Percentiles rank a stretch among this genome's conserved stretches.
These are phyloP conservation scores for Shinisaurus crocodilurus DNA, from an alignment of 2,113 vertebrate genomes.

Conservation along the genomic window DNA sequence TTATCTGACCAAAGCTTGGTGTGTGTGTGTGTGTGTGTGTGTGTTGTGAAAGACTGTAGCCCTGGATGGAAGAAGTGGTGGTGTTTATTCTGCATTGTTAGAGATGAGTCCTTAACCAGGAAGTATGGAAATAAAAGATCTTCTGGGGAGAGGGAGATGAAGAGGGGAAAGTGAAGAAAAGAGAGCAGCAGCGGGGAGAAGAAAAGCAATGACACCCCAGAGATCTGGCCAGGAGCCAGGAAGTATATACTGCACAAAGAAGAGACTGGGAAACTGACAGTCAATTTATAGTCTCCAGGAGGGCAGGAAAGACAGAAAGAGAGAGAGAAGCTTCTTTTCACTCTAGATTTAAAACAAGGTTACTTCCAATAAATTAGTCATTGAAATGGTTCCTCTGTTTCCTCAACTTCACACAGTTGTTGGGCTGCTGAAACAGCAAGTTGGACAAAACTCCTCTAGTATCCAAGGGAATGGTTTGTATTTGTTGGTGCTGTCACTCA, in stretches of 20 bases:
- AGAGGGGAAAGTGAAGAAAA: slow-evolving; percentile 33
- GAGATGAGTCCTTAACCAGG: slow-evolving; percentile 8
- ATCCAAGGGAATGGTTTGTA: not conserved
- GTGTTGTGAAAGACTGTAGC: not conserved
- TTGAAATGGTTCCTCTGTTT: not conserved
- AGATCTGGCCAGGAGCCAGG: slow-evolving; percentile 56
- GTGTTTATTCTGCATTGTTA: slow-evolving; percentile 43
- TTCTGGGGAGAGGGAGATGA: slow-evolving; percentile 18
- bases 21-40: not conserved
- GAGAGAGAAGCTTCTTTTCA: not conserved
- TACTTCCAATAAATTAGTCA: not conserved
- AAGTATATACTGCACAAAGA: slow-evolving; percentile 32
- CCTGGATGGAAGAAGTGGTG: accelerated
- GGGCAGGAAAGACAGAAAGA: not conserved
- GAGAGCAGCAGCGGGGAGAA: slow-evolving; percentile 6
- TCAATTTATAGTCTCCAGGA: slow-evolving; percentile 55
- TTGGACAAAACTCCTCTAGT: not conserved
- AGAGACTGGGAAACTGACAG: slow-evolving; percentile 38
- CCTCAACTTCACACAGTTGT: not conserved
- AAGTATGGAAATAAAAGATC: slow-evolving; percentile 23
- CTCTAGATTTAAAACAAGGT: slow-evolving; percentile 23
- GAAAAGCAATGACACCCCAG: slow-evolving; percentile 37
- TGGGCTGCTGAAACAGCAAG: not conserved
- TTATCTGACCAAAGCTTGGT: accelerated
- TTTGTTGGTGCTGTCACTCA: too few species aligned